Evolutionary conservation across 2,888 invertebrate species (phyloP), one percentile per base, ranked within the genome.

Genomic region (Drosophila mercatorum): DNA sequence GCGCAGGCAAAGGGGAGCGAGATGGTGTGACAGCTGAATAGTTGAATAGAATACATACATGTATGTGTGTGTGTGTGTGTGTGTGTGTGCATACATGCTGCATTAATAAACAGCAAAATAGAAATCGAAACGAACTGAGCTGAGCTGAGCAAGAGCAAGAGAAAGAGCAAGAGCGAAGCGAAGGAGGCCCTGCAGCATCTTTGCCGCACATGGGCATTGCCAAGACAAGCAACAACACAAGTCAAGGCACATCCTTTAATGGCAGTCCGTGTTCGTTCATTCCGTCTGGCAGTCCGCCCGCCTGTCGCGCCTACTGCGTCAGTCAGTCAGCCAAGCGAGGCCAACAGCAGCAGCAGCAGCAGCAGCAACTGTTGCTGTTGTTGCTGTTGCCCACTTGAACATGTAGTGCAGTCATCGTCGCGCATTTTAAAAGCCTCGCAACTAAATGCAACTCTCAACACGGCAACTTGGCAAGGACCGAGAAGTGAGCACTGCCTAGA

Each of bases 401-500:
- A 88, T 89, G 84, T 89, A 89, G 84, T 72, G 81, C 81, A 83
- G 81, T 81, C 89, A 81, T 85, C 76, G 89, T 77, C 85, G 84
- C 81, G 82, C 84, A 82, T 83, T 82, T 81, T 83, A 83, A 83
- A 75, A 83, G 69, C 85, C 83, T 72, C 81, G 52, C 75, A 75
- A 85, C 86, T 87, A 89, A 87, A 87, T 81, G 89, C 83, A 89
- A 82, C 83, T 88, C 81, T 88, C 89, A 83, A 83, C 83, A 88
- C 80, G 72, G 86, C 80, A 77, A 74, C 75, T 78, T 73, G 72
- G 64, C 70, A 87, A 72, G 62, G 67, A 81, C 69, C 63, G 71
- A 70, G 77, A 72, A 66, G 58, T 76, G 77, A 77, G 71, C 69
- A 77, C 59, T 79, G 79, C 63, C 82, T 75, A 75, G 80, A 72